These are phyloP conservation scores for Apaloderma vittatum DNA, from an alignment of 2,113 vertebrate genomes.

Conservation along the genomic window DNA sequence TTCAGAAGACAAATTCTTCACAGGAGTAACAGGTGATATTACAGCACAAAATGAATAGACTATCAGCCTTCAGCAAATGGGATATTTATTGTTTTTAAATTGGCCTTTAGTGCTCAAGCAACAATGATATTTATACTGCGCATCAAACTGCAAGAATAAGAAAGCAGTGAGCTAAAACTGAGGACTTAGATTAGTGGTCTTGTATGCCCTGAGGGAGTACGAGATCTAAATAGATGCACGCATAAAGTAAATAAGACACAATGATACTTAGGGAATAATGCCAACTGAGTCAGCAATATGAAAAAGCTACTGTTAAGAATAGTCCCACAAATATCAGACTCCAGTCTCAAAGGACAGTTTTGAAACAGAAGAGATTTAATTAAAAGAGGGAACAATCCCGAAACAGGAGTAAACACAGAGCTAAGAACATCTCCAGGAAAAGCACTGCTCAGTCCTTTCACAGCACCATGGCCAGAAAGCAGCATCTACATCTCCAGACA, in stretches of 20 bases:
- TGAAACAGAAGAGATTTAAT: neutral
- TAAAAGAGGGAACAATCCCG: neutral
- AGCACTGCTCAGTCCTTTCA: neutral
- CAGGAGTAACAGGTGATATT: neutral
- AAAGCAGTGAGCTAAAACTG: neutral
- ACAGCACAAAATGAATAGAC: conserved; percentile 23
- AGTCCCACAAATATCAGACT: neutral
- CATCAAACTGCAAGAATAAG: neutral
- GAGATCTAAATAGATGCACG: conserved; percentile 31
- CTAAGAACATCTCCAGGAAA: neutral
- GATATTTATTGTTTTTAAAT: conserved; percentile 49
- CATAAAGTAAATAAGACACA: neutral
- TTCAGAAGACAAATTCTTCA: neutral
- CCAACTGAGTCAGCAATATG: neutral
- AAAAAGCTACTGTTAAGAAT: neutral
- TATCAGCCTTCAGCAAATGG: conserved; percentile 47
- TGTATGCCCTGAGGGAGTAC: neutral
- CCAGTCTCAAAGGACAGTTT: neutral
- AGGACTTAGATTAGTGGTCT: neutral
- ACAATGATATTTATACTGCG: neutral
- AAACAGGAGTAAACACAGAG: neutral
- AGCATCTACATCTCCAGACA: neutral
- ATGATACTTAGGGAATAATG: neutral
- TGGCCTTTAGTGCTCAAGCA: neutral
- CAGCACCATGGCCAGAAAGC: neutral